Evolutionary conservation across 2,888 invertebrate species (phyloP).

Genomic region (Aelia acuminata): DNA sequence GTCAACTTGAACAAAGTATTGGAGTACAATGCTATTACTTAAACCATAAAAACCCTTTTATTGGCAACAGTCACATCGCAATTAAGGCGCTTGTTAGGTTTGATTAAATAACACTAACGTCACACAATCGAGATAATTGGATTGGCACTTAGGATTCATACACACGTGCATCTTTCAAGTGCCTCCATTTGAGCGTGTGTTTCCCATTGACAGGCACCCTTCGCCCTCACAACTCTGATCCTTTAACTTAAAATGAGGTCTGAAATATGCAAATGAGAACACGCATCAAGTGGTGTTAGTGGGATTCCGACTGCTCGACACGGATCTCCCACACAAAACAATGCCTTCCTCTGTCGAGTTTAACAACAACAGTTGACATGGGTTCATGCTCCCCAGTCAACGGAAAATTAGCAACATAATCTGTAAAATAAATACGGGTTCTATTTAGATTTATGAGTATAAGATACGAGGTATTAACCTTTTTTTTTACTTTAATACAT

Average conservation of each 20-base stretch:
- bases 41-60: too few relatives aligned
- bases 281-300: background rate
- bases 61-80: too few relatives aligned
- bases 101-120: background rate
- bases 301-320: background rate
- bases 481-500: too few relatives aligned
- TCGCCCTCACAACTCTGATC: background rate
- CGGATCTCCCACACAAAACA: background rate
- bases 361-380: background rate
- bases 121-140: background rate
- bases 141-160: constrained; percentile 7
- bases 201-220: background rate
- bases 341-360: background rate
- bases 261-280: constrained; percentile 16
- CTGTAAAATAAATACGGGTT: background rate
- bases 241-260: background rate
- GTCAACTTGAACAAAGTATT: too few relatives aligned
- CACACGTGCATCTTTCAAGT: background rate
- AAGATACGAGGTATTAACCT: background rate
- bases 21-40: too few relatives aligned
- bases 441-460: background rate
- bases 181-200: background rate
- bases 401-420: background rate
- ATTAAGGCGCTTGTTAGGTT: background rate
- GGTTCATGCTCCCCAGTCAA: background rate